phyloP scores from a whole-genome alignment of 2,797 vertebrate genomes.

The Rhinella marina region DNA sequence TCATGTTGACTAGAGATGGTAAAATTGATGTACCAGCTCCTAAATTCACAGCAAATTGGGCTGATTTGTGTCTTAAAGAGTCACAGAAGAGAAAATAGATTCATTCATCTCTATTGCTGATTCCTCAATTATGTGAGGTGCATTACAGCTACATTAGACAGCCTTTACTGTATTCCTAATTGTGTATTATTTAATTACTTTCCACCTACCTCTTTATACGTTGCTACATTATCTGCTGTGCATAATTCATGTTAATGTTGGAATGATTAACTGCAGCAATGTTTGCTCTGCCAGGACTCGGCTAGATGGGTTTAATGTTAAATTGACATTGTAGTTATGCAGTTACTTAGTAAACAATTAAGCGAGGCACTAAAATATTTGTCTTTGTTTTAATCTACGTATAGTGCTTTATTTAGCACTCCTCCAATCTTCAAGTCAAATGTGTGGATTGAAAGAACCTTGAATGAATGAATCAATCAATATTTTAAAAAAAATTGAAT shows the following conservation, averaged over 20 bases:
- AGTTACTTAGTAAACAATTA: constrained; percentile 41
- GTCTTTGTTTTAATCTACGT: not conserved
- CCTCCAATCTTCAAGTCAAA: not conserved
- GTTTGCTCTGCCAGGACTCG: constrained; percentile 11
- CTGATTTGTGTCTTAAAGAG: not conserved
- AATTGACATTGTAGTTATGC: not conserved
- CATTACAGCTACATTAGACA: not conserved
- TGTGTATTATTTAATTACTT: not conserved
- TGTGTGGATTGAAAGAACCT: not conserved
- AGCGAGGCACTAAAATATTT: constrained; percentile 9
- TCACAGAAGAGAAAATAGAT: not conserved
- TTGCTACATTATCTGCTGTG: not conserved
- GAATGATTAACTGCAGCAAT: not conserved
- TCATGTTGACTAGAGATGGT: not conserved
- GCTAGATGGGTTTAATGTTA: constrained; percentile 12
- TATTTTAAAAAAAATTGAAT: not conserved
- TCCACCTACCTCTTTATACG: not conserved
- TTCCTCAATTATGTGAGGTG: not conserved
- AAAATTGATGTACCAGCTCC: not conserved
- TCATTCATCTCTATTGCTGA: not conserved
- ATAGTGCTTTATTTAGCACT: not conserved
- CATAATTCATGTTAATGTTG: constrained; percentile 16
- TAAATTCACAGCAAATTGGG: not conserved
- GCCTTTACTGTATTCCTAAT: not conserved
- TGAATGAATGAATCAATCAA: not conserved